Base-by-base conservation (phyloP, 2,113 vertebrate species). In the Gnathonemus longibarbis region DNA sequence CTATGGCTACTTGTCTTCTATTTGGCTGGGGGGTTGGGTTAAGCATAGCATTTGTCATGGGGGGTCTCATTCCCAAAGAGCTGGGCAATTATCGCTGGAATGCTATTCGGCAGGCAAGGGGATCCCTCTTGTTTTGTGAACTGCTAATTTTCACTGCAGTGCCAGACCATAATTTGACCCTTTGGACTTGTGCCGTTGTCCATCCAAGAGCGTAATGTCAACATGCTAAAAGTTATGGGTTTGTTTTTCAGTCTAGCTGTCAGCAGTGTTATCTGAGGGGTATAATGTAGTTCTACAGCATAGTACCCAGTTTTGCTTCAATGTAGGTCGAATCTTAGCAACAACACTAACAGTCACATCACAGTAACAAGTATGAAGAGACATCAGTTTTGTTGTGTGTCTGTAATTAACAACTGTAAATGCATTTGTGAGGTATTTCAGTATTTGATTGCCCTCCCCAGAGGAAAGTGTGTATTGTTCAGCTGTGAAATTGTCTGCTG, bases 1-100 rank as follows among this genome's bases (percentile, higher is more conserved):
- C 89, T 84, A 91, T 92, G 90, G 90, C 53, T 88, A 87, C 91
- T 21, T 21, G 56, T 89, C 9, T 74, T 66, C 77, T 88, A 87
- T 49, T 52, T 70, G 19, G 87, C 13, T 50, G 4, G 56, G 80
- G 49, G 88, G 21, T 52, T 52, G 13, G 15, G 70, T 31, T n/a
- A 80, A 35, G 46, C 52, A 66, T 24, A 10, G 48, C 21, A 11
- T 35, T 70, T 48, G 21, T 39, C 19, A n/a, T 53, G 8, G 31
- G 84, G 27, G 3, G 27, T 39, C 11, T 49, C 27, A 35, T 70
- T 31, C 77, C 19, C 27, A 88, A 83, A 17, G 24, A 84, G 53
- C 50, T 88, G 27, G 90, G 53, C 77, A 89, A 84, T 85, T 84
- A 84, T 62, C 52, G 9, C 45, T 46, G 88, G 66, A 88, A 83